Evolutionary conservation across 2,888 invertebrate species (phyloP), one percentile per base, ranked within the genome.

Genomic region (Schizotus pectinicornis): DNA sequence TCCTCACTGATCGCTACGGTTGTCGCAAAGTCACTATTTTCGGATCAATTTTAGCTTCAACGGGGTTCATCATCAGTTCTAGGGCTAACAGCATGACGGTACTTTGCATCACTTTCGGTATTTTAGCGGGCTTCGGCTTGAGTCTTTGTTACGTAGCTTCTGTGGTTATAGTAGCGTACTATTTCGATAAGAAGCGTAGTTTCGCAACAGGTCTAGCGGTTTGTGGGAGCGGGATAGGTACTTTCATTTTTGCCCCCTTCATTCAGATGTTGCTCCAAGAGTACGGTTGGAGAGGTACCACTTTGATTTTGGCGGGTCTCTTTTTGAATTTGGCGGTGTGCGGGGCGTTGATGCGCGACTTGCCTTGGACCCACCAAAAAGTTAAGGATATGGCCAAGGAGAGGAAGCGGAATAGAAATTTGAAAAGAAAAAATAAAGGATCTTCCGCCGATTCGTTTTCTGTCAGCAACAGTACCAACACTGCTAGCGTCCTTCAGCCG

Each of bases 71-170:
- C 33, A 83, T 91, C 52, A 91, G 90, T 65, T 88, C 90, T 9
- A 88, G 86, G 75, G 86, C 88, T 32, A 86, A 87, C 72, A 90
- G 90, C 60, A 88, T 94, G 81, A 88, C 88, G 75, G 84, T 89
- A 57, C 81, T 94, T 61, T 91, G 91, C 74, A 79, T 94, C 61
- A 93, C 93, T 0, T 93, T 94, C 76, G 93, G 93, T 13, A 84
- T 94, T 9, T 83, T 93, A 72, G 88, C 93, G 34, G 94, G 94
- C 2, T 90, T 93, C 69, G 94, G 94, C 8, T 81, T 94, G 62
- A 91, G 92, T 68, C 82, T 94, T 57, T 93, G 92, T 76, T 94
- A 93, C 79, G 93, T 94, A 47, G 90, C 93, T n/a, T 92, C 94
- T 0, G 92, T 94, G 5, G 94, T 94, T 1, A 91, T 92, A 65